These are phyloP conservation scores for Glaucomys volans DNA, from an alignment of 2,113 vertebrate species.

Conservation along the genomic window DNA sequence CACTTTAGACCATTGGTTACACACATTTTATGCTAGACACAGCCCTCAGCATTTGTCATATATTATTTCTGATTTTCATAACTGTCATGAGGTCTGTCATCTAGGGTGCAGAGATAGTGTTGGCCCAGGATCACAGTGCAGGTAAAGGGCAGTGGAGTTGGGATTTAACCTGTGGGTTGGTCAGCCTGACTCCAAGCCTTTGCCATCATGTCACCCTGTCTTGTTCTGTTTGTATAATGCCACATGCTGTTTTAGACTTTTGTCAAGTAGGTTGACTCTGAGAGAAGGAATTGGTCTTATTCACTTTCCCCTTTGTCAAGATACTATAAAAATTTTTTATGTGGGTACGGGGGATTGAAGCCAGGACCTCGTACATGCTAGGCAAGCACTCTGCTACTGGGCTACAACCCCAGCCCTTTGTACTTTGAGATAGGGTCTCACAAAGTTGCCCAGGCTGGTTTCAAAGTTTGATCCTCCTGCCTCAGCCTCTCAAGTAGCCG, in stretches of 20 bases:
- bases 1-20: not conserved
- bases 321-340: not conserved
- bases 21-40: not conserved
- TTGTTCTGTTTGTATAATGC: not conserved
- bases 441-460: not conserved
- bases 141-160: not conserved
- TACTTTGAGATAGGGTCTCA: not conserved
- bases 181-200: not conserved
- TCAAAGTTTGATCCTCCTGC: not conserved
- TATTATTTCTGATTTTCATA: conserved; percentile 27
- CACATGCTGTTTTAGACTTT: not conserved
- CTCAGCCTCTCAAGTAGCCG: not conserved
- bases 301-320: not conserved
- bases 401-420: not conserved
- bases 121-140: not conserved
- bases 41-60: not conserved
- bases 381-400: not conserved
- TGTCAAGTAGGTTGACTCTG: not conserved
- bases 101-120: not conserved
- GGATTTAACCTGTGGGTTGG: not conserved
- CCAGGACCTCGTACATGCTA: not conserved
- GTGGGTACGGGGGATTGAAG: not conserved
- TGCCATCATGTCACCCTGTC: not conserved
- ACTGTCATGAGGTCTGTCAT: not conserved
- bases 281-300: not conserved